A percentile compares a stretch with the other conserved stretches of the same genome.
These are phyloP conservation scores for Hycleus phaleratus DNA, from an alignment of 1,140 invertebrate species.

Conservation along the genomic window DNA sequence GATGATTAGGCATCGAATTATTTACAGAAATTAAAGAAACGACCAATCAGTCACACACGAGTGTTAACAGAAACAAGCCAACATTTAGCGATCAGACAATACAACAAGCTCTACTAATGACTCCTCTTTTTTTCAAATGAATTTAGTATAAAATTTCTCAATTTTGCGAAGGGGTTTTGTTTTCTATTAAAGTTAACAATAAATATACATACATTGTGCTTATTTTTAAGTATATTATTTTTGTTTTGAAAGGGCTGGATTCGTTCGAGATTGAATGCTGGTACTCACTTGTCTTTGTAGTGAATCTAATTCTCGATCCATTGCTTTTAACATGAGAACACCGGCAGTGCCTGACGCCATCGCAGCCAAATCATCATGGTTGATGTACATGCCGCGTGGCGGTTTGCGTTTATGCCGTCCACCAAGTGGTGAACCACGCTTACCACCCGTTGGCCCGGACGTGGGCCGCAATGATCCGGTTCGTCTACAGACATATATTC, in stretches of 20 bases:
- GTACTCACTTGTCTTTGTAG: slow-evolving; percentile 86
- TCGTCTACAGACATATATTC: slow-evolving; percentile 47
- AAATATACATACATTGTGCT: too few relatives aligned
- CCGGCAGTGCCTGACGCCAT: slow-evolving; percentile 65
- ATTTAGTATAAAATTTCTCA: too few relatives aligned
- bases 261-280: slow-evolving; percentile 1
- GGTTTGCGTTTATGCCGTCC: slow-evolving; percentile 84
- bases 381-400: slow-evolving; percentile 93
- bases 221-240: too few relatives aligned
- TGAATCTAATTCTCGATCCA: slow-evolving; percentile 88
- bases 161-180: not conserved
- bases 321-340: slow-evolving; percentile 70
- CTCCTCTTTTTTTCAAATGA: too few relatives aligned
- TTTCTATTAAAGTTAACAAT: not conserved
- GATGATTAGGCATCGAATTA: too few relatives aligned
- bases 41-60: too few relatives aligned
- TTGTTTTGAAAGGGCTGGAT: not conserved
- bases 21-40: too few relatives aligned
- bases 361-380: slow-evolving; percentile 88
- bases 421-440: slow-evolving; percentile 48
- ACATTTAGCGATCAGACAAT: too few relatives aligned
- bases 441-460: slow-evolving; percentile 50
- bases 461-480: slow-evolving; percentile 68
- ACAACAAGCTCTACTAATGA: too few relatives aligned
- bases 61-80: too few relatives aligned